Percentiles rank a stretch among this genome's conserved stretches.
Conservation (phyloP, 53 echinoderm and acorn worm genomes). For the Holothuria leucospilota region DNA sequence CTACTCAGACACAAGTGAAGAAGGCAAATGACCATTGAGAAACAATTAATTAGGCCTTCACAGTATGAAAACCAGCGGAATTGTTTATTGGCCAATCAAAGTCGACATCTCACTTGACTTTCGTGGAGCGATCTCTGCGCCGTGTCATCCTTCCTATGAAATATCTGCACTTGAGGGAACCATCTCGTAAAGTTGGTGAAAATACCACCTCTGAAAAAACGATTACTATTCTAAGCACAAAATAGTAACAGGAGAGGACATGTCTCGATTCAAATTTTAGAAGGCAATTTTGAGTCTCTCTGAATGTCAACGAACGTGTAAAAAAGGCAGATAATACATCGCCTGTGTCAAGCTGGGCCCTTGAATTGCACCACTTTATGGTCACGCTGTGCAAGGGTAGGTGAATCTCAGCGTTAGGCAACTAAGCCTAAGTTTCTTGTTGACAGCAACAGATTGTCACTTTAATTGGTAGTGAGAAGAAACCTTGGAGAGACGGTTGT, state of each 20-base stretch:
- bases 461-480: conserved; percentile 7
- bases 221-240: background rate
- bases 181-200: background rate
- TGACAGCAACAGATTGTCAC: background rate
- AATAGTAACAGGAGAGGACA: conserved; percentile 21
- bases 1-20: no score
- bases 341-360: conserved; percentile 23
- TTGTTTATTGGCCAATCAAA: background rate
- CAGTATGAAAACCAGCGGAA: conserved; percentile 14
- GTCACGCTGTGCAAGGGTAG: conserved; percentile 23
- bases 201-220: conserved; percentile 37
- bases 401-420: conserved; percentile 34
- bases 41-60: conserved; percentile 32
- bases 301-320: conserved; percentile 43
- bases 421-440: conserved; percentile 14
- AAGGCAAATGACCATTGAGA: conserved; percentile 9
- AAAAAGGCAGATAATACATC: background rate
- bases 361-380: conserved; percentile 14
- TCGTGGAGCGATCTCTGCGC: conserved; percentile 6
- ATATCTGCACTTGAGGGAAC: conserved; percentile 28
- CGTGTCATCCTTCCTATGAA: background rate
- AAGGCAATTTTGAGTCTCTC: background rate
- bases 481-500: conserved; percentile 23
- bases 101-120: background rate
- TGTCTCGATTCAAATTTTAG: conserved; percentile 10